Evolutionary conservation across 2,113 vertebrate species (phyloP), one percentile per base, ranked within the genome.

Genomic region (Poecile atricapillus): DNA sequence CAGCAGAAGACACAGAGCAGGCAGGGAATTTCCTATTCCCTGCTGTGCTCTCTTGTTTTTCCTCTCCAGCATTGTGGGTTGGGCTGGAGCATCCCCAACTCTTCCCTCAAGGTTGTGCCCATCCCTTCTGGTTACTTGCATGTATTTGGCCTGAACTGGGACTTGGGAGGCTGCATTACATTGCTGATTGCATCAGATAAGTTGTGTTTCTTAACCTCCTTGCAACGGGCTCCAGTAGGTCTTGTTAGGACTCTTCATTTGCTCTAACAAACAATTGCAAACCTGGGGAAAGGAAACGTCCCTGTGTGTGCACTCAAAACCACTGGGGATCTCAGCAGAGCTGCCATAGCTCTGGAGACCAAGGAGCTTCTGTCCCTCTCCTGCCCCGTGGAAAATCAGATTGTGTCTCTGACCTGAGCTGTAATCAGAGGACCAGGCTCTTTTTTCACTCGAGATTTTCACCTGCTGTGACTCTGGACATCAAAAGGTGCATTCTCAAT

Each of bases 181-280:
- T 53, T 64, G 74, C 56, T 79, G 75, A 87, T 94, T 79, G 53
- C 31, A 49, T 90, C 89, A 93, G 87, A 37, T 81, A 69, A 65
- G 16, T 52, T 2, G 3, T 53, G 21, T 94, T 91, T 90, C 71
- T 94, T 89, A 41, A 56, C 33, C 62, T 79, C 27, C 22, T 5
- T 71, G 76, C 83, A 55, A 10, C 53, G 53, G 50, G 18, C 82
- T 70, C 46, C 56, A 49, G 59, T 69, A 90, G 77, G 86, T 80
- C 73, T 91, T 86, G 84, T 83, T 95, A 76, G 43, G 13, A 14
- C 83, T 93, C 79, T 55, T 93, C 43, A 39, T 95, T 94, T 95
- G 65, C 74, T 71, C 35, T n/a, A 91, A 86, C 64, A 90, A 92
- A 71, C 59, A 89, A 4, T 43, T 91, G 95, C 86, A 92, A 70